Evolutionary conservation across 2,113 vertebrate species (phyloP).

Genomic region (Phylloscopus trochiloides): DNA sequence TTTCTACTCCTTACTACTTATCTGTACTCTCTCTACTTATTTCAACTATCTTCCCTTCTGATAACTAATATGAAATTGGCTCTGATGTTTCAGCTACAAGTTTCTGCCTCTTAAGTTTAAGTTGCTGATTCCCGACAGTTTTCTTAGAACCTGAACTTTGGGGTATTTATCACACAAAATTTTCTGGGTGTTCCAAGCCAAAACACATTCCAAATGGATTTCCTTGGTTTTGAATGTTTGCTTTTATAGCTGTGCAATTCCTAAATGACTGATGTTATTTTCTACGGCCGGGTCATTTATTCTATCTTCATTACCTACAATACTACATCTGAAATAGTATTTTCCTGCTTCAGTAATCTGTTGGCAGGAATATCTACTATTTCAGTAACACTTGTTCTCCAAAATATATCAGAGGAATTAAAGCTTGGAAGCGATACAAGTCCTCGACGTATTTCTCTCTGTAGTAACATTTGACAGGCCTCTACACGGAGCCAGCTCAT

Average conservation of each 20-base stretch:
- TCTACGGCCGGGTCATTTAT: background rate
- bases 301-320: conserved; percentile 40
- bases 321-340: conserved; percentile 8
- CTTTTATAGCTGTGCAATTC: background rate
- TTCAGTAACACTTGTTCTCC: conserved; percentile 51
- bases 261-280: background rate
- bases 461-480: conserved; percentile 41
- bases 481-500: background rate
- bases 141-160: background rate
- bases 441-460: conserved; percentile 15
- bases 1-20: background rate
- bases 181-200: background rate
- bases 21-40: background rate
- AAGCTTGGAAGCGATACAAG: conserved; percentile 38
- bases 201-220: background rate
- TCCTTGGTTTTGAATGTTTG: background rate
- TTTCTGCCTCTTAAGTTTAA: background rate
- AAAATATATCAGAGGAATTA: conserved; percentile 54
- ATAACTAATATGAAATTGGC: background rate
- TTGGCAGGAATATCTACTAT: conserved; percentile 55
- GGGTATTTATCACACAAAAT: background rate
- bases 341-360: conserved; percentile 41
- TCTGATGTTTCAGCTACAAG: background rate
- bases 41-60: background rate
- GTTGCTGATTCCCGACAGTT: background rate